A percentile compares a stretch with the other conserved stretches of the same genome.
These are phyloP conservation scores for Lysandra coridon DNA, from an alignment of 2,888 invertebrate genomes.

Conservation along the genomic window DNA sequence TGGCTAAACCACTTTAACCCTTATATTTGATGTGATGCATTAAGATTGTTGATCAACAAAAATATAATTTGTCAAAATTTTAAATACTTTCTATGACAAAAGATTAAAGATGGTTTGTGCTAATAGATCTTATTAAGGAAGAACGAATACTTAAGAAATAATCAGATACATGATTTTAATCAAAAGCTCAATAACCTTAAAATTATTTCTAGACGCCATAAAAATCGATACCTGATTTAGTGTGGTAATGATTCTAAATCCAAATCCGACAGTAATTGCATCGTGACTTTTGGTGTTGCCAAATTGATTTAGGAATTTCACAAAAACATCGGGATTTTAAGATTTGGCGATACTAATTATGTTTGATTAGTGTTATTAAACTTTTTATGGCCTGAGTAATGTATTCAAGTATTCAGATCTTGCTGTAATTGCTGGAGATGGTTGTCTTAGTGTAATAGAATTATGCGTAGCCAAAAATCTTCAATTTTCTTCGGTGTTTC, in stretches of 20 bases:
- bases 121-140: not conserved
- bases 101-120: not conserved
- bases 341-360: constrained; percentile 11
- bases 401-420: not conserved
- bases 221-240: constrained; percentile 29
- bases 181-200: constrained; percentile 30
- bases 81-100: not conserved
- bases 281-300: constrained; percentile 43
- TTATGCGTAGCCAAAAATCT: not conserved
- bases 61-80: not conserved
- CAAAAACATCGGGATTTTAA: not conserved
- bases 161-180: constrained; percentile 3
- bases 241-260: constrained; percentile 19
- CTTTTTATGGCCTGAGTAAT: not conserved
- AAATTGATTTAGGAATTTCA: constrained; percentile 24
- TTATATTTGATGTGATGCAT: not conserved
- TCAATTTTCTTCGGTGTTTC: not conserved
- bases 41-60: not conserved
- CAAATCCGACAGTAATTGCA: constrained; percentile 54
- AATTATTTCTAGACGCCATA: constrained; percentile 16
- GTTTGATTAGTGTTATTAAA: not conserved
- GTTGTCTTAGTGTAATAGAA: not conserved
- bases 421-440: not conserved
- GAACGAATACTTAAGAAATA: not conserved
- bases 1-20: not conserved